Evolutionary conservation across 2,888 invertebrate genomes (phyloP), one percentile per base, ranked within the genome.

Genomic region (Macrophya alboannulata): DNA sequence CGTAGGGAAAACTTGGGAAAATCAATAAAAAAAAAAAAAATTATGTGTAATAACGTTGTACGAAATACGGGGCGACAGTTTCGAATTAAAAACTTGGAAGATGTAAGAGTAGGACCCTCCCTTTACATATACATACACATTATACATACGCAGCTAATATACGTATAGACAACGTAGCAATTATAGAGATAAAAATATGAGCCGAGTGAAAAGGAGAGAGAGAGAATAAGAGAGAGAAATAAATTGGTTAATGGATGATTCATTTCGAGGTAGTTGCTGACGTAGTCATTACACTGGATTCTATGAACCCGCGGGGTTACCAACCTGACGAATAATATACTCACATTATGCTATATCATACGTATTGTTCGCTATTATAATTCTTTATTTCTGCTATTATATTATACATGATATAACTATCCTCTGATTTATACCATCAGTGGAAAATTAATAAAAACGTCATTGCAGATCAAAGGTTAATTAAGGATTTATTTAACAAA

Each of bases 171-270:
- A n/a, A 17, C 51, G 15, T 51, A 55, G n/a, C n/a, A 55, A 55
- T 55, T 55, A 55, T 55, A 55, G n/a, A n/a, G 55, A n/a, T 55
- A 55, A 55, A n/a, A 55, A 55, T 55, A 55, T 55, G 10, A 37
- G n/a, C 4, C 71, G n/a, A 71, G 40, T 71, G 43, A 71, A 71
- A 71, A n/a, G n/a, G 40, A 71, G 31, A 40, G 15, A 71, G 15
- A 12, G 40, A 71, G 17, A 25, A 12, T 4, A 9, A 76, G 72
- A 37, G 0, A 48, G 5, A 21, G 76, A 15, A 25, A 48, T 76
- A 76, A 51, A 76, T 76, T 76, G 40, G 25, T 76, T 76, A 76
- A 76, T 76, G 76, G 51, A 76, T 76, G 76, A 76, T 76, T 76
- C 76, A 76, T 76, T 51, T 48, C 51, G 25, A 62, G 25, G 62